phyloP scores from a whole-genome alignment of 2,113 vertebrate genomes.

The Carassius auratus region DNA sequence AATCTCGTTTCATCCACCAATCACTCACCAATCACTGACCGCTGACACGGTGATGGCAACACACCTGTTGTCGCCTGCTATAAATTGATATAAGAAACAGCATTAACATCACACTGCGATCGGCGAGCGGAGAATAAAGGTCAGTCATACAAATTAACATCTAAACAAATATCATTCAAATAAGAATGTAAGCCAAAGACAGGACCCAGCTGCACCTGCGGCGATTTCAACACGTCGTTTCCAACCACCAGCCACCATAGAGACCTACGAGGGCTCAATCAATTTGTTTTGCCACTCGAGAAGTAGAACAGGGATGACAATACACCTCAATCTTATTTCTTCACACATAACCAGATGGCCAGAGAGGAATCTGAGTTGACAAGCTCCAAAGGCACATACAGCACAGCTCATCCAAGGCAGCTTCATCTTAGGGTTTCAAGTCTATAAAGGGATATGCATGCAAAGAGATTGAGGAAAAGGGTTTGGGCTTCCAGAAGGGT shows the following conservation, averaged over 20 bases:
- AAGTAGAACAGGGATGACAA: slow-evolving; percentile 43
- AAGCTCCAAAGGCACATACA: not conserved
- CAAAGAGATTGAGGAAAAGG: not conserved
- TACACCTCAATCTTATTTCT: slow-evolving; percentile 48
- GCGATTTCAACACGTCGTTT: slow-evolving; percentile 63
- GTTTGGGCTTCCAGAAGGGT: not conserved
- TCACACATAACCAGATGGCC: slow-evolving; percentile 11
- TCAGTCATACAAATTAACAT: slow-evolving; percentile 69
- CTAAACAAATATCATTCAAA: slow-evolving; percentile 61
- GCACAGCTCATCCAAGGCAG: not conserved
- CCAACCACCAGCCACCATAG: slow-evolving; percentile 28
- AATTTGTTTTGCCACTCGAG: slow-evolving; percentile 52
- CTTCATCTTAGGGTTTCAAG: not conserved
- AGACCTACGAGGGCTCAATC: slow-evolving; percentile 25
- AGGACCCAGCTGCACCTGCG: slow-evolving; percentile 67
- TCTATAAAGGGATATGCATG: not conserved
- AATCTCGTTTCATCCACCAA: slow-evolving; percentile 40
- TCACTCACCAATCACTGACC: slow-evolving; percentile 54
- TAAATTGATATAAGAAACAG: slow-evolving; percentile 71
- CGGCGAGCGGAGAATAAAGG: slow-evolving; percentile 59
- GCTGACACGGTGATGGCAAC: slow-evolving; percentile 49
- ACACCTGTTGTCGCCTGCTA: slow-evolving; percentile 40
- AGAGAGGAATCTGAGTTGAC: slow-evolving; percentile 3
- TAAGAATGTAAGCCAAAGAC: slow-evolving; percentile 57
- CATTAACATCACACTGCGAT: slow-evolving; percentile 72